phyloP scores from a whole-genome alignment of 2,113 vertebrate species.

The Gnathonemus echidnorhynchus region DNA sequence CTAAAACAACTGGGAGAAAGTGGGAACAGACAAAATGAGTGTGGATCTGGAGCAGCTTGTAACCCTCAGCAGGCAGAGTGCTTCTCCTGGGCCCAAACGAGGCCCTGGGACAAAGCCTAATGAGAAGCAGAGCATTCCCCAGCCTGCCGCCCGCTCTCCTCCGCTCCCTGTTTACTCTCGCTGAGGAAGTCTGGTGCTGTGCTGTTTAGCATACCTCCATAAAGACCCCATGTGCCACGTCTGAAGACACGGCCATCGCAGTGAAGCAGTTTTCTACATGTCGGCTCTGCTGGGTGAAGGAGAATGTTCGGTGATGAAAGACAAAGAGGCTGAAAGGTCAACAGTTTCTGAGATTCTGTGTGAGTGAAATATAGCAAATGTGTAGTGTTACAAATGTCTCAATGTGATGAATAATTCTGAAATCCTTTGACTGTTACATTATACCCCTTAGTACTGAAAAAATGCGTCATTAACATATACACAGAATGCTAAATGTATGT shows the following conservation, averaged over 20 bases:
- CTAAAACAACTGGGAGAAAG: slow-evolving; percentile 11
- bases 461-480: not conserved
- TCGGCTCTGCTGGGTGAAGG: not conserved
- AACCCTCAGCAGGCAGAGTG: slow-evolving; percentile 30
- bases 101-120: slow-evolving; percentile 43
- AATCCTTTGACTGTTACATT: not conserved
- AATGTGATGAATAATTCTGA: not conserved
- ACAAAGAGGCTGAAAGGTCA: not conserved
- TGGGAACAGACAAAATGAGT: not conserved
- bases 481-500: not conserved
- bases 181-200: slow-evolving; percentile 48
- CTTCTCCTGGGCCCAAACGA: slow-evolving; percentile 36
- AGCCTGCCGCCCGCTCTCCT: slow-evolving; percentile 39
- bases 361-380: not conserved
- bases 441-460: not conserved
- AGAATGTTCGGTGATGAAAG: not conserved
- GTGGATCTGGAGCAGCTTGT: not conserved
- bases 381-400: not conserved
- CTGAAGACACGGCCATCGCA: slow-evolving; percentile 29
- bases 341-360: not conserved
- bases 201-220: slow-evolving; percentile 50
- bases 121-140: slow-evolving; percentile 51
- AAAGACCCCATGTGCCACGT: slow-evolving; percentile 48
- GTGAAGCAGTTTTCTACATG: too few species aligned
- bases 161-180: slow-evolving; percentile 39